Percentiles rank a stretch among this genome's conserved stretches.
These are phyloP conservation scores for Triplophysa siluroides DNA, from an alignment of 2,113 vertebrate genomes.

Conservation along the genomic window DNA sequence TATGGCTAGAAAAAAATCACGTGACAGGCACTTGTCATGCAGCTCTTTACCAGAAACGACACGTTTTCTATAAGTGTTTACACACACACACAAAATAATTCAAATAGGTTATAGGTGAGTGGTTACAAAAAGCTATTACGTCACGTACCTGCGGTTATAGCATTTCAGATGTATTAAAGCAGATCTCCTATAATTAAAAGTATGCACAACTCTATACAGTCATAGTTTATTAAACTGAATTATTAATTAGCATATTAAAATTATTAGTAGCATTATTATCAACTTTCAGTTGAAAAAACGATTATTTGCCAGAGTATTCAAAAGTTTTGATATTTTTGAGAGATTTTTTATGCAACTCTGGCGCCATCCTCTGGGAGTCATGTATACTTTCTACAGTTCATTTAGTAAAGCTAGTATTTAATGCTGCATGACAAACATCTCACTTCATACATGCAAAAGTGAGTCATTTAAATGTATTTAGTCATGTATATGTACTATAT, in stretches of 20 bases:
- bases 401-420: neutral
- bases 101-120: neutral
- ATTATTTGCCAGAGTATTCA: too few relatives aligned
- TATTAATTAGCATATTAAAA: too few relatives aligned
- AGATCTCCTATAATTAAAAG: too few relatives aligned
- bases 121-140: neutral
- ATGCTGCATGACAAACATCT: too few relatives aligned
- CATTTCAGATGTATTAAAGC: too few relatives aligned
- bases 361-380: slow-evolving; percentile 17
- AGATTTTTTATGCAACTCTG: neutral
- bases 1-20: neutral
- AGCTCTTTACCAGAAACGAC: neutral
- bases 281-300: neutral
- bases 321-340: too few relatives aligned
- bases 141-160: neutral
- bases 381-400: neutral
- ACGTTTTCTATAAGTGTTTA: neutral
- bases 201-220: too few relatives aligned
- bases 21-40: neutral
- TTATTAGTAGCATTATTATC: too few relatives aligned
- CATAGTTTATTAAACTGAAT: too few relatives aligned
- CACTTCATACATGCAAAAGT: neutral
- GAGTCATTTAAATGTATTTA: too few relatives aligned
- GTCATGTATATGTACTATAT: too few relatives aligned
- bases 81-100: neutral